phyloP scores from a whole-genome alignment of 2,113 vertebrate genomes.

The Crotalus tigris region DNA sequence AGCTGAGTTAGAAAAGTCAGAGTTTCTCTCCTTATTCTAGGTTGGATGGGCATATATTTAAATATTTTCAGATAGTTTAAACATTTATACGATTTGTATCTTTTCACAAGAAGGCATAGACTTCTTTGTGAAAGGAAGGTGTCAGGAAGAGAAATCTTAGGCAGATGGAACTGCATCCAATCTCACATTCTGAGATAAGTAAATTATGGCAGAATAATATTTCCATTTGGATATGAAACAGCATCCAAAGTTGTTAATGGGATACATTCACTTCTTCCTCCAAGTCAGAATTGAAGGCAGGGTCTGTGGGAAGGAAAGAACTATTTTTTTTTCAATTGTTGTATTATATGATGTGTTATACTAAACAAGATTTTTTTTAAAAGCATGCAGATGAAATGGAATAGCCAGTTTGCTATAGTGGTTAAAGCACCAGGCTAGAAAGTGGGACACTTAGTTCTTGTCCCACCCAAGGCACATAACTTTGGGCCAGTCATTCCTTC shows the following conservation, averaged over 20 bases:
- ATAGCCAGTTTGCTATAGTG: not conserved
- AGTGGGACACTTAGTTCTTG: not conserved
- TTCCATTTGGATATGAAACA: not conserved
- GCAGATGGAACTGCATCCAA: not conserved
- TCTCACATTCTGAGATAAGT: not conserved
- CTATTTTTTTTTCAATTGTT: not conserved
- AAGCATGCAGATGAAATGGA: not conserved
- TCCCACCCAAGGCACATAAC: not conserved
- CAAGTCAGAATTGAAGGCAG: not conserved
- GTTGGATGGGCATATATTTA: not conserved
- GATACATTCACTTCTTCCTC: not conserved
- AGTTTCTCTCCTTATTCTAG: not conserved
- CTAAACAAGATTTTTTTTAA: not conserved
- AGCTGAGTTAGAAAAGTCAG: not conserved
- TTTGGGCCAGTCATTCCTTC: not conserved
- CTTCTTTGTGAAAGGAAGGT: not conserved
- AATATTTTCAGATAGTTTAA: not conserved
- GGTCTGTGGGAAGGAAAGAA: not conserved
- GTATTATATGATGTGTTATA: not conserved
- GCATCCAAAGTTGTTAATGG: not conserved
- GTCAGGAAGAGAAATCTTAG: not conserved
- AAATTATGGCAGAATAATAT: not conserved
- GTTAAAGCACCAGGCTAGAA: not conserved
- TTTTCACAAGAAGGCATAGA: not conserved
- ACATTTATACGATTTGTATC: not conserved